A percentile compares a stretch with the other conserved stretches of the same genome.
phyloP scores from a whole-genome alignment of 1,140 invertebrate species.

The Drosophila grimshawi region DNA sequence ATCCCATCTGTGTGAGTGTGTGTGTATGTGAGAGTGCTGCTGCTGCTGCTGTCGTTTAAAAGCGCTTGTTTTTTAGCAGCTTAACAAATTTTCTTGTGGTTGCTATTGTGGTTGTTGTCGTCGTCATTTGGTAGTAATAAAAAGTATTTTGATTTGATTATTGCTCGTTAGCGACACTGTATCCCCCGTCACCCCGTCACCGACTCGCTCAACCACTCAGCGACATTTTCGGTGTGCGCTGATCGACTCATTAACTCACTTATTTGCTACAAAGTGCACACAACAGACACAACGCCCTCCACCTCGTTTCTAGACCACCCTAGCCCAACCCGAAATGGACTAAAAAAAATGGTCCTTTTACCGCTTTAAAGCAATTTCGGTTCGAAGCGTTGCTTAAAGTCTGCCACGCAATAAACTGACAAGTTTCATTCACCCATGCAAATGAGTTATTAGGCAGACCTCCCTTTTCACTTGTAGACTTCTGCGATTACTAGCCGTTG shows the following conservation, averaged over 20 bases:
- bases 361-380: constrained; percentile 18
- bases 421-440: constrained; percentile 52
- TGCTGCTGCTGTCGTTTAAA: constrained; percentile 35
- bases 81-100: constrained; percentile 20
- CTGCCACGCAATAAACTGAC: constrained; percentile 5
- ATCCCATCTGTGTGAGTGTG: not conserved
- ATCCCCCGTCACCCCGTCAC: no score
- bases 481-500: not conserved
- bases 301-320: no score
- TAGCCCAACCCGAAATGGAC: not conserved
- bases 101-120: constrained; percentile 22
- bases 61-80: constrained; percentile 25
- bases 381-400: constrained; percentile 7
- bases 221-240: constrained; percentile 27
- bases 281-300: constrained; percentile 7
- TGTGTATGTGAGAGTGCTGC: not conserved
- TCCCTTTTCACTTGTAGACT: not conserved
- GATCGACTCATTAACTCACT: constrained; percentile 81
- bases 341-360: not conserved
- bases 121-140: constrained; percentile 64
- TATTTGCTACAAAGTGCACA: constrained; percentile 68
- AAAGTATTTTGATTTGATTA: constrained; percentile 83
- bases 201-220: constrained; percentile 15
- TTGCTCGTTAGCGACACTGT: constrained; percentile 71
- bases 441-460: constrained; percentile 57